A percentile compares a stretch with the other conserved stretches of the same genome.
Conservation (phyloP, 2,113 vertebrate species). For the Muntiacus muntjak region DNA sequence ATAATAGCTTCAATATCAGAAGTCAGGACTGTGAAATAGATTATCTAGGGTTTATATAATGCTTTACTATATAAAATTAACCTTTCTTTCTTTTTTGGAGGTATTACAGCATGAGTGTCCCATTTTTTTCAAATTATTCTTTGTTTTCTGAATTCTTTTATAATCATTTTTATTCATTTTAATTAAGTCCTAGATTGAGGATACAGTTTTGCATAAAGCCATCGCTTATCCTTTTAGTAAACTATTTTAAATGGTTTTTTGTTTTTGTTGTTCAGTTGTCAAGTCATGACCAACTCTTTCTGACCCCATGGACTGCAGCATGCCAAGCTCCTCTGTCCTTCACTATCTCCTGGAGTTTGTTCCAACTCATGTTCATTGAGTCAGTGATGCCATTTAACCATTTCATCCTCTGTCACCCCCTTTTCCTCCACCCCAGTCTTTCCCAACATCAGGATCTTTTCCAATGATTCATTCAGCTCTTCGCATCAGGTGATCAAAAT, state of each 20-base stretch:
- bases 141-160: neutral
- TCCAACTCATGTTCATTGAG: neutral
- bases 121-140: neutral
- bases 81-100: neutral
- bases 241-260: neutral
- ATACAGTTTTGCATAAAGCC: neutral
- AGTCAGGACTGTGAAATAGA: neutral
- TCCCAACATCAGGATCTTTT: neutral
- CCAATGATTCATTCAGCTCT: neutral
- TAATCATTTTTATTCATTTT: neutral
- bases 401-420: neutral
- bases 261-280: neutral
- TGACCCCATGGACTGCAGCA: neutral
- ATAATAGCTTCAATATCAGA: neutral
- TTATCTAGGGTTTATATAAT: neutral
- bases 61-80: neutral
- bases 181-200: neutral
- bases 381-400: neutral
- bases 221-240: neutral
- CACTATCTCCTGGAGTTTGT: neutral
- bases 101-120: neutral
- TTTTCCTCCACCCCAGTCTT: neutral
- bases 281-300: neutral
- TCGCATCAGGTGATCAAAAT: neutral
- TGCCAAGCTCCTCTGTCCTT: neutral